Percentiles rank a stretch among this genome's conserved stretches.
phyloP scores from a whole-genome alignment of 2,888 invertebrate species.

The Lasioglossum malachurum region DNA sequence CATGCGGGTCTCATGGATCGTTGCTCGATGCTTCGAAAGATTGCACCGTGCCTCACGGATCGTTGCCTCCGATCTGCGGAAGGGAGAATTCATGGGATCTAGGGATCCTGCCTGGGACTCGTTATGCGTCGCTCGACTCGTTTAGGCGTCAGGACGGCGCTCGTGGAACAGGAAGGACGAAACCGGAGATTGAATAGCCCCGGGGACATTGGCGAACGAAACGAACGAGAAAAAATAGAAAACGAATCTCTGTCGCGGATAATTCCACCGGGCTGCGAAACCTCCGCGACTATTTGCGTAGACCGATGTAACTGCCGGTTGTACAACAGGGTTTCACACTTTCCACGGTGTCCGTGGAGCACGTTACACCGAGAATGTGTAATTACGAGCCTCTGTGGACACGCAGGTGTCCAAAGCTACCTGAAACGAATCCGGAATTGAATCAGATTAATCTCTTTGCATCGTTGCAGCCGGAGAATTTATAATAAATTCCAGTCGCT shows the following conservation, averaged over 20 bases:
- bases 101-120: slow-evolving; percentile 41
- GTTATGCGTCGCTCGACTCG: slow-evolving; percentile 12
- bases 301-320: slow-evolving; percentile 31
- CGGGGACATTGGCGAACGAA: slow-evolving; percentile 36
- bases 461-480: background rate
- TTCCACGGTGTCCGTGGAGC: background rate
- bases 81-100: slow-evolving; percentile 49
- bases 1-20: slow-evolving; percentile 62
- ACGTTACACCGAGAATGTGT: slow-evolving; percentile 10
- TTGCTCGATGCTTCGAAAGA: slow-evolving; percentile 63
- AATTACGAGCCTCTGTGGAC: background rate
- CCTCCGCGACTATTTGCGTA: slow-evolving; percentile 37
- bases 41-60: slow-evolving; percentile 64
- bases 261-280: slow-evolving; percentile 19
- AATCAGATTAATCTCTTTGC: background rate
- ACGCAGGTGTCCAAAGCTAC: background rate
- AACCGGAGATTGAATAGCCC: slow-evolving; percentile 32
- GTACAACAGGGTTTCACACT: slow-evolving; percentile 5
- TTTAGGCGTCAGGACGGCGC: slow-evolving; percentile 11
- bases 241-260: background rate
- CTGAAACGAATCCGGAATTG: background rate
- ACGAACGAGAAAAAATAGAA: background rate
- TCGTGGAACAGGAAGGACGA: slow-evolving; percentile 33
- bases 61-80: slow-evolving; percentile 64
- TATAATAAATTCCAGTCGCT: background rate